phyloP scores from a whole-genome alignment of 2,113 vertebrate genomes.

The Halcyon malimbica region DNA sequence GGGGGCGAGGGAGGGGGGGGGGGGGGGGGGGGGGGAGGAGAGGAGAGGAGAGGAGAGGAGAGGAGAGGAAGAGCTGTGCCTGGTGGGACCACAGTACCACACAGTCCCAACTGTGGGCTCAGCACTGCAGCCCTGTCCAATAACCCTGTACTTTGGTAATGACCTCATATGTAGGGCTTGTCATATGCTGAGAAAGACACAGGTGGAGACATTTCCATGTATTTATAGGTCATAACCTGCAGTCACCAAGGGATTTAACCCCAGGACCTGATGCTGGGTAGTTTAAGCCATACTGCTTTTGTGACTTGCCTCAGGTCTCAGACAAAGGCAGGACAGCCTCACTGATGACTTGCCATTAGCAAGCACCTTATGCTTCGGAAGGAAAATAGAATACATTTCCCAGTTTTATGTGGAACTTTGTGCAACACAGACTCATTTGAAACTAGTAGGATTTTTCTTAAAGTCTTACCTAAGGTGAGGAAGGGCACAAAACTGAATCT shows the following conservation, averaged over 20 bases:
- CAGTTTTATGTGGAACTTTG: background rate
- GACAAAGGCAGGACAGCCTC: background rate
- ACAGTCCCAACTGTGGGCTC: background rate
- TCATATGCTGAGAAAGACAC: background rate
- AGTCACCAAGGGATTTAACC: background rate
- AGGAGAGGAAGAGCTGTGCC: background rate
- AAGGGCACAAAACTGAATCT: background rate
- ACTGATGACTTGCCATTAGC: background rate
- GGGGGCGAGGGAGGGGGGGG: no score
- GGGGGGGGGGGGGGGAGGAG: background rate
- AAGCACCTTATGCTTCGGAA: background rate
- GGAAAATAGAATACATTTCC: background rate
- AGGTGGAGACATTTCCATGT: background rate
- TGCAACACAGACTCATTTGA: background rate
- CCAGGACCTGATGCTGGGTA: background rate
- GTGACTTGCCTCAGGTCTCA: background rate
- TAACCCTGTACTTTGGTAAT: background rate
- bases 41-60: background rate
- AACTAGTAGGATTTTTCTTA: background rate
- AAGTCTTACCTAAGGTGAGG: background rate
- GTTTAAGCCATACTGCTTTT: rapidly evolving
- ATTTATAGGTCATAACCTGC: background rate
- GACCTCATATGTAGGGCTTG: background rate
- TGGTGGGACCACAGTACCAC: background rate
- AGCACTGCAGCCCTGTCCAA: background rate